Percentiles rank a stretch among this genome's conserved stretches.
phyloP scores from a whole-genome alignment of 1,140 invertebrate genomes.

The Bombus sibiricus region DNA sequence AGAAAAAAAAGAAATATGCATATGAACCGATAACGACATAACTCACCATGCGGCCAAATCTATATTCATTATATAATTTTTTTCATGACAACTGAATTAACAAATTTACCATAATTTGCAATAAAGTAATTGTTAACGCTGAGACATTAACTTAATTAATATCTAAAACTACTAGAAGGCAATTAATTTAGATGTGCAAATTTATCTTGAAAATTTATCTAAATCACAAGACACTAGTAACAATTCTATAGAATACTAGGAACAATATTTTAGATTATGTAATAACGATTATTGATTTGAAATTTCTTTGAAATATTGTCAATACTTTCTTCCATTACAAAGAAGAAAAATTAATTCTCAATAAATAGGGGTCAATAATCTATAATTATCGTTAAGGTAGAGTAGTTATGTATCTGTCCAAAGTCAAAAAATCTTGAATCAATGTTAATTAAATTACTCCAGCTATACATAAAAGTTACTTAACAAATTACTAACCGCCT shows the following conservation, averaged over 20 bases:
- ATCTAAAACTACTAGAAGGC: not conserved
- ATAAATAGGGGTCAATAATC: not conserved
- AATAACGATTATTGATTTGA: not conserved
- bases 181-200: not conserved
- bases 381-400: not conserved
- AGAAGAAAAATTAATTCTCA: not conserved
- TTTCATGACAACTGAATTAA: not conserved
- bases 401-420: not conserved
- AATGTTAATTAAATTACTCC: not conserved
- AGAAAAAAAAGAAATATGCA: not conserved
- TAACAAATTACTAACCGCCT: constrained; percentile 78
- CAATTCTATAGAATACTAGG: not conserved
- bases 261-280: constrained; percentile 46
- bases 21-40: not conserved
- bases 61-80: constrained; percentile 27
- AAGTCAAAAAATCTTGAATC: not conserved
- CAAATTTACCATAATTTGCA: not conserved
- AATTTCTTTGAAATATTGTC: not conserved
- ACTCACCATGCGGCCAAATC: constrained; percentile 5
- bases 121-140: not conserved
- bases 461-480: not conserved
- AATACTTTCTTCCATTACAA: not conserved
- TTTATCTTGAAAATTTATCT: not conserved
- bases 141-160: not conserved
- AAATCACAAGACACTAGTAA: not conserved